Conservation (phyloP, 2,888 invertebrate species). For the Dusona sp. region DNA sequence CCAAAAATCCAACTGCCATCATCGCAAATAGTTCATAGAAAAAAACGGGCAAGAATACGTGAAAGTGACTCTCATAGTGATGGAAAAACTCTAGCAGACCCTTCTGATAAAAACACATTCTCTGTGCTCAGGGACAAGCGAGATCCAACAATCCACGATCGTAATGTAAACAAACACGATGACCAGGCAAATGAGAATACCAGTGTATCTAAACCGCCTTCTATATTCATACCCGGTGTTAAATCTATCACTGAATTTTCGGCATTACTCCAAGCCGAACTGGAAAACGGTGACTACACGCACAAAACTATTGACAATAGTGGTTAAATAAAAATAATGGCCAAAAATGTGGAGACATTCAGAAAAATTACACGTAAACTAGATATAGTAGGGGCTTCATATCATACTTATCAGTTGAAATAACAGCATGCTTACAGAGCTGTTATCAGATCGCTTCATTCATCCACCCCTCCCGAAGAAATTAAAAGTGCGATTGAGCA, state of each 20-base stretch:
- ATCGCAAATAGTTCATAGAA: no score
- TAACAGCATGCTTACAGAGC: background rate
- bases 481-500: background rate
- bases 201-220: background rate
- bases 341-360: background rate
- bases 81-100: background rate
- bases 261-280: background rate
- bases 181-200: no score
- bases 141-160: no score
- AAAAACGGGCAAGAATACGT: background rate
- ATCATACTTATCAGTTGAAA: background rate
- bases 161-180: no score
- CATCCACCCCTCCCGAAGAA: background rate
- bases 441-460: background rate
- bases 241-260: background rate
- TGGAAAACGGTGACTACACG: background rate
- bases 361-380: background rate
- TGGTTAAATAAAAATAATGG: conserved; percentile 17
- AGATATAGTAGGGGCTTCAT: background rate
- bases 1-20: no score
- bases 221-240: conserved; percentile 13
- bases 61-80: conserved; percentile 10
- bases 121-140: background rate
- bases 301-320: background rate
- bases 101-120: conserved; percentile 20